Conservation (phyloP, 2,797 vertebrate species). For the Chelon labrosus region DNA sequence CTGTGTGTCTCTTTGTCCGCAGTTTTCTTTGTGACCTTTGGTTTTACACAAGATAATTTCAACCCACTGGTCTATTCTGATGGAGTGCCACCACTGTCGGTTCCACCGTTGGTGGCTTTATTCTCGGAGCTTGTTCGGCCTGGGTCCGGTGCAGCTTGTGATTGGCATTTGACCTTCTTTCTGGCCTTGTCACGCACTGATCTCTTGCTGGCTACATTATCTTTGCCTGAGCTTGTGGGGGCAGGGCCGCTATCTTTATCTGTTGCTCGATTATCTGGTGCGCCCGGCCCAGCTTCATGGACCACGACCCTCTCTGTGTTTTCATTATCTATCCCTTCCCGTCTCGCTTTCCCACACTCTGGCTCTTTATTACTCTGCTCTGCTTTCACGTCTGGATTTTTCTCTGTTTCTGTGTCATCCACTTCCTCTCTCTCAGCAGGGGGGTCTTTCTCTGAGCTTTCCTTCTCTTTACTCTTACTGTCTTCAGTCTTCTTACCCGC, state of each 20-base stretch:
- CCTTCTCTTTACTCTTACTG: constrained; percentile 27
- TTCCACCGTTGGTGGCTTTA: constrained; percentile 47
- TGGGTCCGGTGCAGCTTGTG: constrained; percentile 29
- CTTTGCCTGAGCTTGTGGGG: constrained; percentile 41
- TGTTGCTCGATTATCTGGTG: constrained; percentile 59
- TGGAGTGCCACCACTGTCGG: constrained; percentile 47
- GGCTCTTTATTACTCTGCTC: constrained; percentile 36
- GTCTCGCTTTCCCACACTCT: constrained; percentile 39
- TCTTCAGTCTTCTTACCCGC: constrained; percentile 27
- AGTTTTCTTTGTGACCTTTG: constrained; percentile 15
- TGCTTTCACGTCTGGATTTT: constrained; percentile 33
- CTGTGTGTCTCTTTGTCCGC: constrained; percentile 10
- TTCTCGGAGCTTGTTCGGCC: constrained; percentile 33
- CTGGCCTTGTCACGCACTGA: constrained; percentile 51
- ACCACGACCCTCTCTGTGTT: constrained; percentile 38
- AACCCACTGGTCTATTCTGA: constrained; percentile 40
- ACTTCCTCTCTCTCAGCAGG: constrained; percentile 37
- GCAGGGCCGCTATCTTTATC: constrained; percentile 62
- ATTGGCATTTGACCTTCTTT: constrained; percentile 70
- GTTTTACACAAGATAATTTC: constrained; percentile 10
- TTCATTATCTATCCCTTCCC: constrained; percentile 60
- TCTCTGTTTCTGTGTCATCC: constrained; percentile 32
- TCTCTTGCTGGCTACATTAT: constrained; percentile 67
- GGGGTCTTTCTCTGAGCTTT: constrained; percentile 34
- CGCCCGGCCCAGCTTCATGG: constrained; percentile 42